Conservation (phyloP, 2,888 invertebrate genomes). For the Andrena hattorfiana region DNA sequence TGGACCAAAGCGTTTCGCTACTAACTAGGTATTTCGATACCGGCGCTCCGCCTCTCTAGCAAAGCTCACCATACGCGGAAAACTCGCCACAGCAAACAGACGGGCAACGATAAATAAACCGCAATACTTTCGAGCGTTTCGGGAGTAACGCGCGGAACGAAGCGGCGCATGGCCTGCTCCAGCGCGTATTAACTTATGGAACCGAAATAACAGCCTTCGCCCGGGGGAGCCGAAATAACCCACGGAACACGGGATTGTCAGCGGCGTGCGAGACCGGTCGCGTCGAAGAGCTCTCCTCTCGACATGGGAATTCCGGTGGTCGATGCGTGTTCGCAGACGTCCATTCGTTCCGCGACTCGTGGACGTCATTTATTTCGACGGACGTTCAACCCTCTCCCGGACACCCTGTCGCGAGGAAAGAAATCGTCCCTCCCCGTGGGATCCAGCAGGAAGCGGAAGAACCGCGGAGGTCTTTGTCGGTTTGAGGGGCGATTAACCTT, state of each 20-base stretch:
- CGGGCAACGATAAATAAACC: conserved; percentile 61
- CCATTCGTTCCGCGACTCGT: conserved; percentile 56
- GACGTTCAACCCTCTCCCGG: conserved; percentile 11
- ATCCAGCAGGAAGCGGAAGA: conserved; percentile 5
- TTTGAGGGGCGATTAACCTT: conserved; percentile 46
- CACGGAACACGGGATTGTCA: conserved; percentile 70
- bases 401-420: conserved; percentile 14
- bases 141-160: conserved; percentile 33
- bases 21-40: conserved; percentile 12
- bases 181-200: conserved; percentile 76
- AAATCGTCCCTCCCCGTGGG: neutral
- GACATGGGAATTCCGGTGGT: conserved; percentile 57
- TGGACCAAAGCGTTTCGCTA: conserved; percentile 13
- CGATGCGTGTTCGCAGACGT: conserved; percentile 35
- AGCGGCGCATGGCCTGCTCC: conserved; percentile 49
- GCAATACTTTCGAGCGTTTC: conserved; percentile 59
- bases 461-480: conserved; percentile 7
- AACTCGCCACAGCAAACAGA: conserved; percentile 37
- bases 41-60: neutral
- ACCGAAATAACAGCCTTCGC: conserved; percentile 78
- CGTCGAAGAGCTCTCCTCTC: conserved; percentile 50
- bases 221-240: conserved; percentile 77
- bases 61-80: conserved; percentile 27
- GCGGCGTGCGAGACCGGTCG: conserved; percentile 52
- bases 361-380: conserved; percentile 60